Evolutionary conservation across 2,888 invertebrate genomes (phyloP).

Genomic region (Trichogramma dendrolimi): DNA sequence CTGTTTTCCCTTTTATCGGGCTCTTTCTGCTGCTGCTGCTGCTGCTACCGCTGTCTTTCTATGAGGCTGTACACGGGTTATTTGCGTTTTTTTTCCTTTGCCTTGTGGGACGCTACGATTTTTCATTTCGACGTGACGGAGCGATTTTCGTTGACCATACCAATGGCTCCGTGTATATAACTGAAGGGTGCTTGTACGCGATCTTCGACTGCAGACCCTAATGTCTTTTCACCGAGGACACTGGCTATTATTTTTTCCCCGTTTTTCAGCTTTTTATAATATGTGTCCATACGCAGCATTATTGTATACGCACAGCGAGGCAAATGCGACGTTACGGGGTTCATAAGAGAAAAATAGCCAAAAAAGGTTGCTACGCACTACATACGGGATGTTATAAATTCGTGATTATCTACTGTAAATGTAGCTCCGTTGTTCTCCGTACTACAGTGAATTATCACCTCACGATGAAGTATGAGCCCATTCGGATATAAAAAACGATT

Average conservation of each 20-base stretch:
- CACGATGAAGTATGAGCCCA: too few species aligned
- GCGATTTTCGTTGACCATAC: slow-evolving; percentile 1
- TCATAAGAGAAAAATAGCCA: not conserved
- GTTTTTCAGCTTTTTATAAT: slow-evolving; percentile 15
- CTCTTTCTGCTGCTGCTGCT: too few species aligned
- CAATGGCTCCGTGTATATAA: too few species aligned
- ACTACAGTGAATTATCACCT: not conserved
- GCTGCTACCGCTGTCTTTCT: too few species aligned
- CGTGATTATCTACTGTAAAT: not conserved
- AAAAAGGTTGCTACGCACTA: not conserved
- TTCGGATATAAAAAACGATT: too few species aligned
- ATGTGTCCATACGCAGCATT: not conserved
- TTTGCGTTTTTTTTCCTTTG: too few species aligned
- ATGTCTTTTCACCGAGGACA: slow-evolving; percentile 17
- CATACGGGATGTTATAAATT: not conserved
- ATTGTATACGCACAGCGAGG: not conserved
- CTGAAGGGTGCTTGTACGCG: too few species aligned
- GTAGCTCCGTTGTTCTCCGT: not conserved
- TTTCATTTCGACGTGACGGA: slow-evolving; percentile 19
- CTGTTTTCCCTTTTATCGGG: not conserved
- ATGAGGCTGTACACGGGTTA: too few species aligned
- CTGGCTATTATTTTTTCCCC: slow-evolving; percentile 2
- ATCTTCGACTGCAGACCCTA: not conserved
- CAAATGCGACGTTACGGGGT: not conserved
- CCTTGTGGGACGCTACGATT: slow-evolving; percentile 8